These are phyloP conservation scores for Platorchestia sp. DNA, from an alignment of 1,140 invertebrate species.

Conservation along the genomic window DNA sequence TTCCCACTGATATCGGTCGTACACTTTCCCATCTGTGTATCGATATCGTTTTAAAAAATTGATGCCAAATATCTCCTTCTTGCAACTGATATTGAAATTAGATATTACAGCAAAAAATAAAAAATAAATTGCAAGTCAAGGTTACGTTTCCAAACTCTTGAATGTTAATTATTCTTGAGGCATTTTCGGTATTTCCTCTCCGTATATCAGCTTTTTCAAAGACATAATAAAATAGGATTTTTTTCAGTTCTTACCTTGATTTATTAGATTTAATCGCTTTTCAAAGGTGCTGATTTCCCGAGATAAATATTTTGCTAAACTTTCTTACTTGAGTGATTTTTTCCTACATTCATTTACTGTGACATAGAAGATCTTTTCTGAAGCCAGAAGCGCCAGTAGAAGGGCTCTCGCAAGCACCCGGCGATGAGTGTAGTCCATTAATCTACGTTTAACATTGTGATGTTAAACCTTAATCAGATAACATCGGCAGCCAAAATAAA, in stretches of 20 bases:
- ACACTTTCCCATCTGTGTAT: too few relatives aligned
- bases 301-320: background rate
- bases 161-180: too few relatives aligned
- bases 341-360: background rate
- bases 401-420: background rate
- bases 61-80: too few relatives aligned
- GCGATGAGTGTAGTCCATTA: conserved; percentile 36
- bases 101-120: too few relatives aligned
- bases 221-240: too few relatives aligned
- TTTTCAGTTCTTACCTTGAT: background rate
- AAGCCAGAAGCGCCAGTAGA: background rate
- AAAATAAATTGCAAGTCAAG: too few relatives aligned
- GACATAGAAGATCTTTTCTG: background rate
- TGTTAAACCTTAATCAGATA: conserved; percentile 55
- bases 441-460: conserved; percentile 49
- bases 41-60: too few relatives aligned
- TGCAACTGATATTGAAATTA: too few relatives aligned
- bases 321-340: background rate
- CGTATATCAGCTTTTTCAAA: too few relatives aligned
- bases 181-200: too few relatives aligned
- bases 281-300: background rate
- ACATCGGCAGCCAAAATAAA: conserved; percentile 42
- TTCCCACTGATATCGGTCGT: too few relatives aligned
- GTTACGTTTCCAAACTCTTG: too few relatives aligned
- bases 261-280: background rate